phyloP scores from a whole-genome alignment of 2,888 invertebrate genomes.

The Drosophila hamatofila region DNA sequence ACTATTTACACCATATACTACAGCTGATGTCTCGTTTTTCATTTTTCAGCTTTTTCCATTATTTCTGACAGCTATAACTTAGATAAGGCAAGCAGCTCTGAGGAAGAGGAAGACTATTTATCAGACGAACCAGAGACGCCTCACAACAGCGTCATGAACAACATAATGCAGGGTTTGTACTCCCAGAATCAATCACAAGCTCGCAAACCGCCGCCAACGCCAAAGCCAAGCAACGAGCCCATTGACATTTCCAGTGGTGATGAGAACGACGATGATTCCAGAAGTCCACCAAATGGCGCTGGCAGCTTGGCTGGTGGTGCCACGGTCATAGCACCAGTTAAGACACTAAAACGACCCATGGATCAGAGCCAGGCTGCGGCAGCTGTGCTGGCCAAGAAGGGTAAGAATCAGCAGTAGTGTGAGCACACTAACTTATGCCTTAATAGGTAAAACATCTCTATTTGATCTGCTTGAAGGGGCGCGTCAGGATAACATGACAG shows the following conservation, averaged over 20 bases:
- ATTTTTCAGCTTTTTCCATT: conserved; percentile 88
- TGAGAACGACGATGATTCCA: conserved; percentile 86
- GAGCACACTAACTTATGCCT: not conserved
- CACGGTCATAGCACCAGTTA: conserved; percentile 7
- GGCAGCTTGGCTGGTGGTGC: not conserved
- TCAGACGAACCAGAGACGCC: conserved; percentile 50
- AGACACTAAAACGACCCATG: conserved; percentile 42
- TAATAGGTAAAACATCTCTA: conserved; percentile 32
- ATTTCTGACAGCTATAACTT: conserved; percentile 90
- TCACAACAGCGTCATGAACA: conserved; percentile 80
- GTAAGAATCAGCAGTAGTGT: conserved; percentile 26
- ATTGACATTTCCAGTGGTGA: conserved; percentile 93
- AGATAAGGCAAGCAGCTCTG: conserved; percentile 83
- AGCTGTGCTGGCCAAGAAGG: conserved; percentile 48
- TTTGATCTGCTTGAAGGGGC: conserved; percentile 20
- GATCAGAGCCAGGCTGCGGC: not conserved
- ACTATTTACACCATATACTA: not conserved
- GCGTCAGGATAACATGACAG: conserved; percentile 11
- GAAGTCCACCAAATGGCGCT: conserved; percentile 52
- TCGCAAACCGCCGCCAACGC: conserved; percentile 71
- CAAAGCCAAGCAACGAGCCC: conserved; percentile 86
- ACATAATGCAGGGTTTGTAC: conserved; percentile 86
- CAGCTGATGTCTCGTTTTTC: not conserved
- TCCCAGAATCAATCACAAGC: conserved; percentile 10
- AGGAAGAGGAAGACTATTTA: conserved; percentile 86